phyloP scores from a whole-genome alignment of 2,797 vertebrate genomes.

The Poecilia gillii region DNA sequence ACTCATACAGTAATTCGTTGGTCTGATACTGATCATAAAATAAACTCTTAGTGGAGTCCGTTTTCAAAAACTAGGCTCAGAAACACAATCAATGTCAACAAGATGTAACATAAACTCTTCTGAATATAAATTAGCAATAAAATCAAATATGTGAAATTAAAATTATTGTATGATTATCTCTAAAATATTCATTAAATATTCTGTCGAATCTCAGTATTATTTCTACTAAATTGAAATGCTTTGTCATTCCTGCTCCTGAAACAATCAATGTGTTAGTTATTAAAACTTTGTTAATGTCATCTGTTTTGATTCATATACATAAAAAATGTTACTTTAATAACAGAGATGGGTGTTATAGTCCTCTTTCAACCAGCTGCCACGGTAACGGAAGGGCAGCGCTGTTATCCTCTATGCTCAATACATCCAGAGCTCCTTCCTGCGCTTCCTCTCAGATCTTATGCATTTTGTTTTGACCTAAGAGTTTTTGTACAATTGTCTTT shows the following conservation, averaged over 20 bases:
- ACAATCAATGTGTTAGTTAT: background rate
- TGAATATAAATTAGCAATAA: background rate
- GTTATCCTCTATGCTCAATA: background rate
- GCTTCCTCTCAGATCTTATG: background rate
- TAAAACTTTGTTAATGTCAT: background rate
- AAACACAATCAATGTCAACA: background rate
- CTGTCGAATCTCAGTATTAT: no score
- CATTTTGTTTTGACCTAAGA: background rate
- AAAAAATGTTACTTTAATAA: background rate
- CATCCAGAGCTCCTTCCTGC: no score
- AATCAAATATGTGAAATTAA: background rate
- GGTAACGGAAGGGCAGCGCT: background rate
- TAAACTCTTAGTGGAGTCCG: background rate
- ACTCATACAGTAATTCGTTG: background rate
- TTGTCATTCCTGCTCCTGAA: background rate
- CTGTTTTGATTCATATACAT: background rate
- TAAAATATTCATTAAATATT: background rate
- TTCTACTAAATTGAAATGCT: no score
- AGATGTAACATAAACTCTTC: background rate
- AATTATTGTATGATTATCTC: background rate
- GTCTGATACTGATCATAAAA: background rate
- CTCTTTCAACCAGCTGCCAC: background rate
- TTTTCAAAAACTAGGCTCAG: background rate
- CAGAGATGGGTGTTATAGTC: background rate
- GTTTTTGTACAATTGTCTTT: background rate